phyloP scores from a whole-genome alignment of 2,797 vertebrate species.

The Onychomys arenicola region DNA sequence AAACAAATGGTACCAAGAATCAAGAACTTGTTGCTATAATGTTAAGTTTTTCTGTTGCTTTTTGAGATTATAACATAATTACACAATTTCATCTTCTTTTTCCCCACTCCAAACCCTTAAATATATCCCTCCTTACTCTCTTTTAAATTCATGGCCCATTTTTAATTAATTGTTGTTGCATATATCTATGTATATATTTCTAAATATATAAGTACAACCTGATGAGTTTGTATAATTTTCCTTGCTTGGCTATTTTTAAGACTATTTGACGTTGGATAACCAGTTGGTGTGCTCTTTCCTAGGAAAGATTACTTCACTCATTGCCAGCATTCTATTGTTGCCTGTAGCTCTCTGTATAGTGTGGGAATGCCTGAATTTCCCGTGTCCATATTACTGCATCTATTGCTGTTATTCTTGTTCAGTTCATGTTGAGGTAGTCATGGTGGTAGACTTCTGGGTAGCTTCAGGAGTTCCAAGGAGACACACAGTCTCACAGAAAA shows the following conservation, averaged over 20 bases:
- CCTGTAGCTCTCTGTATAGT: neutral
- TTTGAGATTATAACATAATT: neutral
- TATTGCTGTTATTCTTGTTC: neutral
- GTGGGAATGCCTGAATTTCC: neutral
- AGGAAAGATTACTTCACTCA: neutral
- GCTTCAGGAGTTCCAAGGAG: neutral
- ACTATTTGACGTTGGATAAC: neutral
- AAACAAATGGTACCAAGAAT: neutral
- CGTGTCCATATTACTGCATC: neutral
- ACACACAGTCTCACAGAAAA: neutral
- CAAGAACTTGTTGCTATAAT: neutral
- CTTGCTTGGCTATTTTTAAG: neutral
- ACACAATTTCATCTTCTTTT: neutral
- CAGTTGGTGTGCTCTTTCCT: neutral
- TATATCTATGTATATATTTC: neutral
- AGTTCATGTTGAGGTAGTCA: neutral
- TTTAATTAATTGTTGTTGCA: neutral
- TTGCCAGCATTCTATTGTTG: neutral
- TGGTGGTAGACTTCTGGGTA: neutral
- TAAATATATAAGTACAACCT: neutral
- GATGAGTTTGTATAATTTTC: neutral
- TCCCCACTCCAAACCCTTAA: neutral
- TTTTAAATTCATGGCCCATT: neutral
- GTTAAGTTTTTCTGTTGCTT: neutral
- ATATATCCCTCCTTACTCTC: neutral